These are phyloP conservation scores for Elgaria multicarinata DNA, from an alignment of 2,113 vertebrate genomes.

Conservation along the genomic window DNA sequence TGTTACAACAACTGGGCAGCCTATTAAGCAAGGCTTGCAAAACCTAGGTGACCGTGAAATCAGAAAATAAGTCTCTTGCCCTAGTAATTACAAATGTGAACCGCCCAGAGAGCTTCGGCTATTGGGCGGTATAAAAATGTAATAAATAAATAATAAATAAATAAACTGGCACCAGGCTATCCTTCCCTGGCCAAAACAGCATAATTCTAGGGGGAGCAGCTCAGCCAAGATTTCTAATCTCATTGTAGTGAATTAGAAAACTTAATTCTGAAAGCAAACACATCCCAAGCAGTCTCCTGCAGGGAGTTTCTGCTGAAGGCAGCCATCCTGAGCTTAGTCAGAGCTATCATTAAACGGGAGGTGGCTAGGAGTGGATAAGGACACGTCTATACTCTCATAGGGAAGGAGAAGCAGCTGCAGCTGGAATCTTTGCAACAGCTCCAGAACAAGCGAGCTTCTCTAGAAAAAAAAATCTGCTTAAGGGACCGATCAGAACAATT, in stretches of 20 bases:
- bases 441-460: neutral
- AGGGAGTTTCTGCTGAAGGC: neutral
- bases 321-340: neutral
- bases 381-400: neutral
- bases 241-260: slow-evolving; percentile 34
- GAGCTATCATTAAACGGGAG: neutral
- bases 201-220: neutral
- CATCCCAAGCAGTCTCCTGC: neutral
- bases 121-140: too few relatives aligned
- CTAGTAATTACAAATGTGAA: slow-evolving; percentile 51
- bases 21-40: neutral
- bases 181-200: slow-evolving; percentile 30
- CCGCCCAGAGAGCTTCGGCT: too few relatives aligned
- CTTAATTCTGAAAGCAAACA: slow-evolving; percentile 7
- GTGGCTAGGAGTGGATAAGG: neutral
- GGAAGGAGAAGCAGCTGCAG: neutral
- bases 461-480: neutral
- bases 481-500: neutral
- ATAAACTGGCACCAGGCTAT: slow-evolving; percentile 2
- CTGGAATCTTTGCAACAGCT: neutral
- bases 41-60: slow-evolving; percentile 24
- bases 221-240: slow-evolving; percentile 29
- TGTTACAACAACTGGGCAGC: neutral
- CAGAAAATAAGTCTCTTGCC: slow-evolving; percentile 15
- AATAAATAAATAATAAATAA: too few relatives aligned